Base-by-base conservation (phyloP, 1,140 invertebrate species). In the Laupala kohalensis region DNA sequence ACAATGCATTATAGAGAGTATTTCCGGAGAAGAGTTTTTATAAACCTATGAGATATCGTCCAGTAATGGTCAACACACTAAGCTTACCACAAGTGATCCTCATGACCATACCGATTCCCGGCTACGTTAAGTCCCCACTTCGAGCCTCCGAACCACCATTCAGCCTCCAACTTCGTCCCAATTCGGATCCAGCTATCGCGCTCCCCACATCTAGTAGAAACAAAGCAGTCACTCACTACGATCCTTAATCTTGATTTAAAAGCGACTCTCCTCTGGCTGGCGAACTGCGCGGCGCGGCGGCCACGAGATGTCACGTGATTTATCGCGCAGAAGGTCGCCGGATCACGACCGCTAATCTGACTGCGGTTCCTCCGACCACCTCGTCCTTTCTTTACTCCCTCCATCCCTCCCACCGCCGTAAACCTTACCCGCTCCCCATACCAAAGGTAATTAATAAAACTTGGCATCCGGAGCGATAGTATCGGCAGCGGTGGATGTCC, bases 281-380 rank as follows among this genome's bases (percentile, higher is more conserved):
- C n/a, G n/a, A n/a, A n/a, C n/a, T n/a, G 15, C 30, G 30, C 37
- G 37, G 37, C 1, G 37, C 37, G 37, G 37, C 37, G 1, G 37
- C 37, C 67, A n/a, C 67, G 67, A 26, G 67, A 68, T 68, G 67
- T 68, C 67, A 68, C 67, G 67, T 68, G 67, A 68, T 68, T 68
- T 68, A 68, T 68, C 67, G 67, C 67, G 67, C 19, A 23, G 65
- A n/a, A 1, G 65, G 65, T 25, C 2, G 37, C 37, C 37, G 37
- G 37, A 53, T 53, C 37, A 19, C 37, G 37, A 15, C 6, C 37
- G 37, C 37, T 53, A 53, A 53, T 37, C 37, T 53, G 9, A n/a
- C 13, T 9, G 26, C 24, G 65, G 65, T 1, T 13, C 2, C 67
- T 23, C 19, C 25, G 67, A 66, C 26, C 64, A 66, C 23, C 23